Evolutionary conservation across 2,888 invertebrate species (phyloP).

Genomic region (Spodoptera littoralis): DNA sequence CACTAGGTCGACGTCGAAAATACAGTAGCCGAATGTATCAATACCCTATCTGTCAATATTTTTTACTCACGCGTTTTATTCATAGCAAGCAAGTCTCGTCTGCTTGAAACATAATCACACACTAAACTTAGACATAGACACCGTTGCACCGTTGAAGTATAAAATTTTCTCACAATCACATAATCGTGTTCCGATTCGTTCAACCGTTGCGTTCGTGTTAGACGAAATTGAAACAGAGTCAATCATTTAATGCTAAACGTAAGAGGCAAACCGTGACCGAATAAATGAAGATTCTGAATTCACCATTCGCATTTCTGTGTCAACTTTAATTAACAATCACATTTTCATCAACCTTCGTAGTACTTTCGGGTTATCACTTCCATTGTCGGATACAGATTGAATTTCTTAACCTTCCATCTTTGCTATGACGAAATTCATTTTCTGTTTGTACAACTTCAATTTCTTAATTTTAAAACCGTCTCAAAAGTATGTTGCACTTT

Average conservation of each 20-base stretch:
- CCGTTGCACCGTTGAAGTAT: constrained; percentile 76
- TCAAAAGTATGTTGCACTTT: constrained; percentile 61
- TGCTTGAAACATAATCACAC: constrained; percentile 78
- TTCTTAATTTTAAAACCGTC: constrained; percentile 65
- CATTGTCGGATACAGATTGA: constrained; percentile 79
- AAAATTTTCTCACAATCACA: constrained; percentile 87
- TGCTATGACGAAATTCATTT: constrained; percentile 72
- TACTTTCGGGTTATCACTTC: constrained; percentile 79
- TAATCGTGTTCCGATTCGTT: constrained; percentile 87
- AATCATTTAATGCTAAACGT: constrained; percentile 87
- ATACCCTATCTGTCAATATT: constrained; percentile 45
- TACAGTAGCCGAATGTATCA: constrained; percentile 39
- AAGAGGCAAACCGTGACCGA: constrained; percentile 85
- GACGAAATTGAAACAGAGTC: constrained; percentile 88
- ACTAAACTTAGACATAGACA: constrained; percentile 80
- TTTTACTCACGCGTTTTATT: constrained; percentile 85
- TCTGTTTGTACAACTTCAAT: constrained; percentile 72
- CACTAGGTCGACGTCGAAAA: constrained; percentile 52
- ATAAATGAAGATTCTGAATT: constrained; percentile 87
- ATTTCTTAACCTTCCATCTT: constrained; percentile 80
- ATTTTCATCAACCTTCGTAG: constrained; percentile 83
- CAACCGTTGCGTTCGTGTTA: constrained; percentile 86
- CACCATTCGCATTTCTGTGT: constrained; percentile 86
- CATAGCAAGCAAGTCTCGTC: constrained; percentile 80
- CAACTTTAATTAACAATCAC: constrained; percentile 88